Evolutionary conservation across 1,140 invertebrate species (phyloP).

Genomic region (Venturia canescens): DNA sequence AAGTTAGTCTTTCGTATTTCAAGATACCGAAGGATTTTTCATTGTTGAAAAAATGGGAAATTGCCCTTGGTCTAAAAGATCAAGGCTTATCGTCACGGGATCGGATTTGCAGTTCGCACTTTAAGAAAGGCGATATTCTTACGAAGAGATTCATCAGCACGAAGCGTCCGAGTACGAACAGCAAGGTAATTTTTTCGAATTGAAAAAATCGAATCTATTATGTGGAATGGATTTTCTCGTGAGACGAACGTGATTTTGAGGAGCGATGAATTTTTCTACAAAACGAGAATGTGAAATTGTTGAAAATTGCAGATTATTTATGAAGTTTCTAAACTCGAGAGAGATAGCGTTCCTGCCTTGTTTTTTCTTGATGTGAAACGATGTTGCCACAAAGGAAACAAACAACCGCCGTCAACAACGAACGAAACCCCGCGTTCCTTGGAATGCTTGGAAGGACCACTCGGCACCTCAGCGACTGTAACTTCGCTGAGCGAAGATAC

Average conservation of each 20-base stretch:
- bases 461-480: background rate
- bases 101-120: conserved; percentile 31
- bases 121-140: conserved; percentile 13
- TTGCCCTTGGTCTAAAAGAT: background rate
- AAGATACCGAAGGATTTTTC: conserved; percentile 12
- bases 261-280: background rate
- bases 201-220: too few species aligned
- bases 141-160: conserved; percentile 32
- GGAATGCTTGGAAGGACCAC: background rate
- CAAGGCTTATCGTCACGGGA: background rate
- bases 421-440: background rate
- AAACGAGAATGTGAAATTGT: background rate
- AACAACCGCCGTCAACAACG: background rate
- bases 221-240: background rate
- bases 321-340: conserved; percentile 34
- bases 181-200: conserved; percentile 37
- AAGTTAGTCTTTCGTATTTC: conserved; percentile 25
- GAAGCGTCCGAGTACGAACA: conserved; percentile 33
- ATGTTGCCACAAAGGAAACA: background rate
- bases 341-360: background rate
- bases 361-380: background rate
- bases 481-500: conserved; percentile 17
- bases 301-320: conserved; percentile 21
- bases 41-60: conserved; percentile 32
- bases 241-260: too few species aligned